Evolutionary conservation across 2,888 invertebrate genomes (phyloP), one percentile per base, ranked within the genome.

Genomic region (Limenitis camilla): DNA sequence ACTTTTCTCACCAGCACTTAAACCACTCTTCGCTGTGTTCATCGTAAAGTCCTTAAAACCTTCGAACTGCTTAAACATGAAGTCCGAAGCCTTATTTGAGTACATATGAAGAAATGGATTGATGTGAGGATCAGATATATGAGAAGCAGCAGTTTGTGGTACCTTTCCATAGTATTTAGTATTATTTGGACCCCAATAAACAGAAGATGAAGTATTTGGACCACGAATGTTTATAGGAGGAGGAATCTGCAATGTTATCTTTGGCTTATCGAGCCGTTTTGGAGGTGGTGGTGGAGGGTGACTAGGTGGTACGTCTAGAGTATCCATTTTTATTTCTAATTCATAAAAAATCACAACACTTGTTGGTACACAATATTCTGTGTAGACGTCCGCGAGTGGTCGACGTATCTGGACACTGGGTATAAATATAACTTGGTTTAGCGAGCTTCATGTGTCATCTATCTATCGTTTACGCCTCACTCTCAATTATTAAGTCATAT

Each of bases 1-100:
- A 55, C 91, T 90, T 73, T 94, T 95, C 77, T 96, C 96, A 55
- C 96, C 96, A 35, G 92, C 91, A 77, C 94, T 94, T 60, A 96
- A 80, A 28, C 96, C 95, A 51, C 93, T 92, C 68, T 94, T 95
- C 6, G 91, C 91, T 1, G 90, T 90, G 61, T 88, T 90, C 83
- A 89, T 86, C 0, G 94, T 94, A 71, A 94, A 91, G 74, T 94
- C 92, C 66, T 92, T 92, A 64, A 94, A 91, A 0, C 93, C 94
- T 63, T 91, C 92, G 63, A 95, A 93, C 68, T 94, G 94, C 62
- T 93, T 92, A 68, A 93, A 93, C 89, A 94, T 91, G 65, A 94
- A 95, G 60, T 92, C 92, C 0, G 93, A 93, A 0, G 93, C 92
- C 59, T 92, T 93, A 59, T 89, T 90, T 1, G 90, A 87, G 61